Percentiles rank a stretch among this genome's conserved stretches.
Evolutionary conservation across 2,113 vertebrate genomes (phyloP).

Genomic region (Lepisosteus oculatus): DNA sequence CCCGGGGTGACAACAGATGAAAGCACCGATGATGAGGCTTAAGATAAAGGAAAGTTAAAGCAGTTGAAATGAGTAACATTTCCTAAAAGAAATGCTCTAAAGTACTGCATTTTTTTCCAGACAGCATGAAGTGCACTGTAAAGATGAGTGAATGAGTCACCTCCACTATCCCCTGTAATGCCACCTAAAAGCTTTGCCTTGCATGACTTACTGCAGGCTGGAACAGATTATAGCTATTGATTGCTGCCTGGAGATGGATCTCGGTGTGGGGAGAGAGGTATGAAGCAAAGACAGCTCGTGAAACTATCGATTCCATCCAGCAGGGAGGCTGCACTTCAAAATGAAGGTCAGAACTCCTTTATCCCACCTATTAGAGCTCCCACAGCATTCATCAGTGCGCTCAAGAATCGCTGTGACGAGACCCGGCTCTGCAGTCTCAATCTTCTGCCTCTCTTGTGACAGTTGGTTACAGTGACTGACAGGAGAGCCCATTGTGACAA

Average conservation of each 20-base stretch:
- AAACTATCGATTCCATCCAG: conserved; percentile 73
- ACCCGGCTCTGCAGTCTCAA: conserved; percentile 10
- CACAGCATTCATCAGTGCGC: conserved; percentile 19
- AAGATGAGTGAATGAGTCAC: conserved; percentile 51
- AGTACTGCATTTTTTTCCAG: conserved; percentile 10
- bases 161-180: conserved; percentile 56
- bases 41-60: neutral
- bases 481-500: conserved; percentile 5
- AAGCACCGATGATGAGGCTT: neutral
- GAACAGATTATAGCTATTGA: conserved; percentile 95
- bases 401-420: conserved; percentile 11
- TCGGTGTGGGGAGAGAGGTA: conserved; percentile 65
- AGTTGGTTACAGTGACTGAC: conserved; percentile 22
- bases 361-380: conserved; percentile 58
- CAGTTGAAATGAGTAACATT: conserved; percentile 15
- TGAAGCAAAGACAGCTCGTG: conserved; percentile 56
- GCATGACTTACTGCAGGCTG: conserved; percentile 86
- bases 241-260: conserved; percentile 80
- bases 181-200: conserved; percentile 79
- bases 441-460: conserved; percentile 9
- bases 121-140: conserved; percentile 49
- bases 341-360: conserved; percentile 73
- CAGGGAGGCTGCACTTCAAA: conserved; percentile 62
- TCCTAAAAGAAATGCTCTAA: neutral
- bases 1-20: neutral